Evolutionary conservation across 2,888 invertebrate genomes (phyloP), one percentile per base, ranked within the genome.

Genomic region (Carcina quercana): DNA sequence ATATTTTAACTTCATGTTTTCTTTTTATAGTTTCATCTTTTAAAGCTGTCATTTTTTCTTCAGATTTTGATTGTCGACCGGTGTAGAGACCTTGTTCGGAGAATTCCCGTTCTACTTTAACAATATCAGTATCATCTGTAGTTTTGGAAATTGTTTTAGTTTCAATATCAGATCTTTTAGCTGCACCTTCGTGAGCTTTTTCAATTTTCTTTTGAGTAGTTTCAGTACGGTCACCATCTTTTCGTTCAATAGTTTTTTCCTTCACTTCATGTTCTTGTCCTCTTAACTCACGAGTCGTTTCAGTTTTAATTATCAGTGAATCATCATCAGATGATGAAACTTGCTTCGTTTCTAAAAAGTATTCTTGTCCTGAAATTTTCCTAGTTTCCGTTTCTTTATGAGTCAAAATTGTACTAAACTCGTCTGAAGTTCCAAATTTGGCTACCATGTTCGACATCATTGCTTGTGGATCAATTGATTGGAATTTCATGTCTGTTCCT

Each of bases 311-410:
- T 8, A 82, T 51, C 2, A 80, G 45, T 8, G 83, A 83, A 50
- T 85, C 85, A 36, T 84, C 84, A 41, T 84, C 83, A 3, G 82
- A 82, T 1, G 80, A 80, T 1, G 82, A 82, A 1, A 83, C 72
- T 52, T 85, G 78, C 50, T 83, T 84, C 0, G 76, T 82, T 57
- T 82, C 80, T 1, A 68, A 64, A 38, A 76, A 83, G 42, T 59
- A 78, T 54, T 86, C 85, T 49, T 84, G 84, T 2, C 85, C 85
- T 0, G 78, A 76, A 45, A 85, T 82, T 47, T 83, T 82, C 45
- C 65, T 68, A 2, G 80, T 80, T 49, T 83, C 82, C 15, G 83
- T 82, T 60, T 82, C 79, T 57, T 85, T 85, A 36, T 85, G 86
- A 31, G 86, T 78, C 45, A 86, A 60, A 42, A 85, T 68, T 22